Evolutionary conservation across 35 echinoderm and acorn worm species (phyloP).

Genomic region (Lytechinus variegatus): DNA sequence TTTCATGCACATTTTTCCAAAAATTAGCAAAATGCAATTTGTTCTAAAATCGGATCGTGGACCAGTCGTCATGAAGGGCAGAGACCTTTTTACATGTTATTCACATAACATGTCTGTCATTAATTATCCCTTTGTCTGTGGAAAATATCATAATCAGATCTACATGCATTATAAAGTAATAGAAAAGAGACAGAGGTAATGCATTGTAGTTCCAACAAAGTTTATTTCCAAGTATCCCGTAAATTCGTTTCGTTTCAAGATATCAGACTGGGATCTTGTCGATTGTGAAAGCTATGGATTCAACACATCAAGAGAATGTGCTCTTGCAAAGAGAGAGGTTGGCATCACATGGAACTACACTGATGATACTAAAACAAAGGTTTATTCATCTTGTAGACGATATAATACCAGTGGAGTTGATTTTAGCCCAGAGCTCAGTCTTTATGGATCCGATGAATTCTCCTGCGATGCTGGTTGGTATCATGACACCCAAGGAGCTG

Average conservation of each 20-base stretch:
- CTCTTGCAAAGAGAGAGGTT: not conserved
- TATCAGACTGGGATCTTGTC: not conserved
- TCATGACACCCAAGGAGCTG: not conserved
- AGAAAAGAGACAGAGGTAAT: too few species aligned
- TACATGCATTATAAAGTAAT: too few species aligned
- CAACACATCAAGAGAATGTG: not conserved
- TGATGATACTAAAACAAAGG: not conserved
- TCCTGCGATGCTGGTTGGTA: constrained; percentile 25
- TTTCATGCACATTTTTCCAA: too few species aligned
- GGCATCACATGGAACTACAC: not conserved
- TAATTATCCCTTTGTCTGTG: too few species aligned
- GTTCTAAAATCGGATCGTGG: too few species aligned
- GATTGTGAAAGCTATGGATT: not conserved
- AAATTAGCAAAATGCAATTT: too few species aligned
- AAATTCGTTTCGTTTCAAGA: not conserved
- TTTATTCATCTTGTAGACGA: not conserved
- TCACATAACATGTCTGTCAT: too few species aligned
- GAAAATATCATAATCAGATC: too few species aligned
- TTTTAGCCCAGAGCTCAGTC: constrained; percentile 26
- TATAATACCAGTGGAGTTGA: not conserved
- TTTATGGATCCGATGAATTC: not conserved
- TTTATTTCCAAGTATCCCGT: too few species aligned
- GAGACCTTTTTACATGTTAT: too few species aligned
- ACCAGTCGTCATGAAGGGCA: too few species aligned
- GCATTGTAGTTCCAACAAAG: too few species aligned